These are phyloP conservation scores for Molossus alvarezi DNA, from an alignment of 2,797 vertebrate species.

Conservation along the genomic window DNA sequence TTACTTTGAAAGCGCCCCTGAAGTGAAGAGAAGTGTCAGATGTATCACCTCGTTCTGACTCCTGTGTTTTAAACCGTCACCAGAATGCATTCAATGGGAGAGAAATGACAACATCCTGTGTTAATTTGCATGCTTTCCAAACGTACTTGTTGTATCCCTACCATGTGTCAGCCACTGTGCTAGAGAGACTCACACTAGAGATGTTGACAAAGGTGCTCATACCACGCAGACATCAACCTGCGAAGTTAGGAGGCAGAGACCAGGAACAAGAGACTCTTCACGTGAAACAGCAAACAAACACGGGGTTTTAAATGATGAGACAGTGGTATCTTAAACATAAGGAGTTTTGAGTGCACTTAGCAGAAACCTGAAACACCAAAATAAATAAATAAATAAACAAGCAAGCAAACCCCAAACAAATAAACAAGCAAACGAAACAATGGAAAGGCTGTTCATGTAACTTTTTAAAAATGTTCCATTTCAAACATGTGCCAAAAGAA, in stretches of 20 bases:
- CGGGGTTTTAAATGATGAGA: slow-evolving; percentile 67
- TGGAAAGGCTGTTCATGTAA: slow-evolving; percentile 65
- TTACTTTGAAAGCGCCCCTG: not conserved
- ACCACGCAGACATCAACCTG: not conserved
- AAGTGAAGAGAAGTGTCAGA: not conserved
- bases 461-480: slow-evolving; percentile 83
- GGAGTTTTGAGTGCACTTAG: slow-evolving; percentile 76
- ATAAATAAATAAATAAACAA: too few relatives aligned
- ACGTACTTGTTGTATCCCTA: slow-evolving; percentile 67
- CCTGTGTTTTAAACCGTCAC: not conserved
- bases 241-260: not conserved
- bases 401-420: too few relatives aligned
- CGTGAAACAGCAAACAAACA: not conserved
- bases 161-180: slow-evolving; percentile 40
- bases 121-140: not conserved
- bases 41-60: not conserved
- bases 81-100: not conserved
- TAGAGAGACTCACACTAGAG: not conserved
- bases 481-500: slow-evolving; percentile 76
- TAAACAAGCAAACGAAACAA: not conserved
- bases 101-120: not conserved
- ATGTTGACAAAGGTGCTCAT: slow-evolving; percentile 28
- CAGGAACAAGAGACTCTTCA: not conserved
- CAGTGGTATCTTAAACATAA: slow-evolving; percentile 78
- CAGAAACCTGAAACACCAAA: slow-evolving; percentile 73